Evolutionary conservation across 2,797 vertebrate genomes (phyloP).

Genomic region (Gambelia wislizenii): DNA sequence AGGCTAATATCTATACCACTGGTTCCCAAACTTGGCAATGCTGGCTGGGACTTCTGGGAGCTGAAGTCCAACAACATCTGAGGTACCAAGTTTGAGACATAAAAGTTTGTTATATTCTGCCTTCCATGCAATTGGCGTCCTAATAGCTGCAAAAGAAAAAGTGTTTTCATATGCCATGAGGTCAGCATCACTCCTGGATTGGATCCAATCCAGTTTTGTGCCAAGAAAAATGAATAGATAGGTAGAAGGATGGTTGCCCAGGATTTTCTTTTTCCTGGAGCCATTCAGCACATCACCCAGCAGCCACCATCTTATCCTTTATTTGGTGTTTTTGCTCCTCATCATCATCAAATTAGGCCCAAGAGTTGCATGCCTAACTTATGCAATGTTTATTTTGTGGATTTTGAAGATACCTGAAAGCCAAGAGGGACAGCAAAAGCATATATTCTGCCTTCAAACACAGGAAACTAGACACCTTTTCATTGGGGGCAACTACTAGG

Average conservation of each 20-base stretch:
- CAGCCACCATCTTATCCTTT: background rate
- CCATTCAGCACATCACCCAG: background rate
- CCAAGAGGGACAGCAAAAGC: background rate
- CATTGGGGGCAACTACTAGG: background rate
- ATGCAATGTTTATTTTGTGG: background rate
- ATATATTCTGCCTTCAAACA: background rate
- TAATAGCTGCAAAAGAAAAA: background rate
- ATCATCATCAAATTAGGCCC: background rate
- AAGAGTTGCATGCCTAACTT: background rate
- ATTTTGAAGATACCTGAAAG: background rate
- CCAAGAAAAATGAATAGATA: background rate
- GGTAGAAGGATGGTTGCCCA: background rate
- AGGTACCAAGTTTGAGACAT: background rate
- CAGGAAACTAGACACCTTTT: background rate
- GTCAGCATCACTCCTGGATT: background rate
- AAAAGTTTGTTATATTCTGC: background rate
- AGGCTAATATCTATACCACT: background rate
- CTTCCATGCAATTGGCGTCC: background rate
- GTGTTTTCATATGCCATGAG: background rate
- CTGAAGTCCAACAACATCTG: background rate
- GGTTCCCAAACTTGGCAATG: background rate
- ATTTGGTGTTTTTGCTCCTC: background rate
- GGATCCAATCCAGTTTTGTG: background rate
- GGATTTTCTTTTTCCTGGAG: background rate
- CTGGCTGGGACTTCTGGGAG: background rate